Evolutionary conservation across 2,888 invertebrate genomes (phyloP).

Genomic region (Trichopoda pennipes): DNA sequence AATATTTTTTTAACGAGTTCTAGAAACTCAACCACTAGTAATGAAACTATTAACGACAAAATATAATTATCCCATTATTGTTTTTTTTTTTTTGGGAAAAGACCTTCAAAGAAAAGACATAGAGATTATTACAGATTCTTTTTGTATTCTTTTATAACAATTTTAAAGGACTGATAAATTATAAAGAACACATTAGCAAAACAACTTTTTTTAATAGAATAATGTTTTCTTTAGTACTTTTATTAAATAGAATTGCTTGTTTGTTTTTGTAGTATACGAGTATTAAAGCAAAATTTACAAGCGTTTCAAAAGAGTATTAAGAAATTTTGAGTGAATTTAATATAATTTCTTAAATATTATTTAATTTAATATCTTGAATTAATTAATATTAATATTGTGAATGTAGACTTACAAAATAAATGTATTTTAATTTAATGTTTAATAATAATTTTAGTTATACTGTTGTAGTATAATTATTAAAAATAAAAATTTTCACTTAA

Average conservation of each 20-base stretch:
- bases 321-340: background rate
- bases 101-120: slow-evolving; percentile 18
- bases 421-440: background rate
- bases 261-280: no score
- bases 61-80: background rate
- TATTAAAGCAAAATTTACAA: background rate
- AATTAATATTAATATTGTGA: background rate
- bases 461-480: background rate
- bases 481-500: background rate
- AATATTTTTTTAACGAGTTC: slow-evolving; percentile 53
- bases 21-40: slow-evolving; percentile 67
- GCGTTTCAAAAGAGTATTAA: background rate
- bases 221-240: no score
- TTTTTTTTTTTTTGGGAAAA: background rate
- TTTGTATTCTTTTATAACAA: slow-evolving; percentile 11
- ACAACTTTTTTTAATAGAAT: no score
- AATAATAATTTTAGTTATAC: background rate
- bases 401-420: background rate
- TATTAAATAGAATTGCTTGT: no score
- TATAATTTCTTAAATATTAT: no score
- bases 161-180: slow-evolving; percentile 47
- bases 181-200: background rate
- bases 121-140: slow-evolving; percentile 2
- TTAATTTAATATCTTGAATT: no score
- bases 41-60: slow-evolving; percentile 51